These are phyloP conservation scores for Gymnoscelis rufifasciata DNA, from an alignment of 2,888 invertebrate genomes.

Conservation along the genomic window DNA sequence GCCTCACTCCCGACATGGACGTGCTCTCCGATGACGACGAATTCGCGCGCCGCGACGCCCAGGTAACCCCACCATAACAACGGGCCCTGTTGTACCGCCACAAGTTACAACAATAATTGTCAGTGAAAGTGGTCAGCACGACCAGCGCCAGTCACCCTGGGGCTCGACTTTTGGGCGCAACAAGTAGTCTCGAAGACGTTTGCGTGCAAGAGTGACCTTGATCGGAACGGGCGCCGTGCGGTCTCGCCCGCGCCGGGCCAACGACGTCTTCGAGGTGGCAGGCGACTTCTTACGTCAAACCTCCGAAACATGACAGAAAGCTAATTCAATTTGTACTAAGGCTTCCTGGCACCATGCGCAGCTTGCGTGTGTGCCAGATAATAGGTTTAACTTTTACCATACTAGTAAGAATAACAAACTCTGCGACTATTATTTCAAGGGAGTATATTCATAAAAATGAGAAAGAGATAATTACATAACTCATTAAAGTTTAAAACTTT, in stretches of 20 bases:
- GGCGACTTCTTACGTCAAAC: constrained; percentile 25
- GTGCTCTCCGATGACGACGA: constrained; percentile 76
- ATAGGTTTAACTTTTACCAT: not conserved
- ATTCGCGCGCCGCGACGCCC: constrained; percentile 66
- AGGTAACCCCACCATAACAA: constrained; percentile 46
- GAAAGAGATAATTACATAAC: no score
- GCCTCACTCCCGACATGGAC: constrained; percentile 61
- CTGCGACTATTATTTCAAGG: no score
- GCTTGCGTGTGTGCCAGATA: constrained; percentile 1
- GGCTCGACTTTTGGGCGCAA: constrained; percentile 42
- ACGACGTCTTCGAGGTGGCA: constrained; percentile 28
- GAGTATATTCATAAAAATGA: no score
- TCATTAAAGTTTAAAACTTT: no score
- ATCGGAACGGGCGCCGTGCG: constrained; percentile 48
- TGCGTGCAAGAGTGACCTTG: constrained; percentile 66
- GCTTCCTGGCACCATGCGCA: constrained; percentile 12
- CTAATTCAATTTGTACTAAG: constrained; percentile 23
- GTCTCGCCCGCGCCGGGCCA: constrained; percentile 47
- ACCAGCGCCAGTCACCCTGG: constrained; percentile 27
- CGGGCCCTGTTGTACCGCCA: no score
- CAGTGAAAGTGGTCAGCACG: constrained; percentile 29
- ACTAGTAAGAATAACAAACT: not conserved
- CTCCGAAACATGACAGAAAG: constrained; percentile 27
- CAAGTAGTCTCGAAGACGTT: constrained; percentile 61
- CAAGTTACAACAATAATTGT: constrained; percentile 21